Evolutionary conservation across 2,888 invertebrate genomes (phyloP).

Genomic region (Hyppa rectilinea): DNA sequence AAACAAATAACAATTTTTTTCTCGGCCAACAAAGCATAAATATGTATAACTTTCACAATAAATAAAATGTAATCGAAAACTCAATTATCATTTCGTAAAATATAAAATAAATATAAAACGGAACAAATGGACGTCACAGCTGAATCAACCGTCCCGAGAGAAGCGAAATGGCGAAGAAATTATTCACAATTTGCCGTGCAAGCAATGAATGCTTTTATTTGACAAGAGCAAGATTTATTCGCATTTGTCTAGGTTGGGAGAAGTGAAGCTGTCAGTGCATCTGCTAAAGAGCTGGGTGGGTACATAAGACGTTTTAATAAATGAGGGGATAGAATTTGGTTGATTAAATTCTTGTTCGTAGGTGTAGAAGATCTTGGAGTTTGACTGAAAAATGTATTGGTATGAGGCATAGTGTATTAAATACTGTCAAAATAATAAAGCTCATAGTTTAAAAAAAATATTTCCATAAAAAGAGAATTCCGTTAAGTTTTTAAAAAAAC

Average conservation of each 20-base stretch:
- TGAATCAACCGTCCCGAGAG: slow-evolving; percentile 51
- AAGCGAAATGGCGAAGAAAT: slow-evolving; percentile 45
- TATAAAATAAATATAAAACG: slow-evolving; percentile 45
- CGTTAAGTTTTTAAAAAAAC: neutral
- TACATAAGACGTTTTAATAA: slow-evolving; percentile 9
- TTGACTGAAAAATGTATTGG: neutral
- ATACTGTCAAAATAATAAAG: neutral
- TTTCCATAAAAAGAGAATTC: neutral
- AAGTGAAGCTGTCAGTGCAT: slow-evolving; percentile 14
- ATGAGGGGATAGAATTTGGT: neutral
- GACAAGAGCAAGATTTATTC: slow-evolving; percentile 55
- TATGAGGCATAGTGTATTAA: too few relatives aligned
- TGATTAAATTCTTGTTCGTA: slow-evolving; percentile 34
- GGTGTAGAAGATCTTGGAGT: neutral
- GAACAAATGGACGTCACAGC: slow-evolving; percentile 41
- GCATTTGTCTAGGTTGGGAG: slow-evolving; percentile 32
- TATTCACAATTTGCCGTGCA: slow-evolving; percentile 60
- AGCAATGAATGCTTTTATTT: slow-evolving; percentile 56
- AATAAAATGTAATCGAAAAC: slow-evolving; percentile 27
- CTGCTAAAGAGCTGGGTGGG: slow-evolving; percentile 1
- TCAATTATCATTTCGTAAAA: slow-evolving; percentile 42
- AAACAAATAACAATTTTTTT: neutral
- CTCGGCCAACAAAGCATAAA: neutral
- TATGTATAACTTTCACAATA: neutral
- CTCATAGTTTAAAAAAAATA: neutral